Evolutionary conservation across 2,888 invertebrate genomes (phyloP).

Genomic region (Pyrrhia umbra): DNA sequence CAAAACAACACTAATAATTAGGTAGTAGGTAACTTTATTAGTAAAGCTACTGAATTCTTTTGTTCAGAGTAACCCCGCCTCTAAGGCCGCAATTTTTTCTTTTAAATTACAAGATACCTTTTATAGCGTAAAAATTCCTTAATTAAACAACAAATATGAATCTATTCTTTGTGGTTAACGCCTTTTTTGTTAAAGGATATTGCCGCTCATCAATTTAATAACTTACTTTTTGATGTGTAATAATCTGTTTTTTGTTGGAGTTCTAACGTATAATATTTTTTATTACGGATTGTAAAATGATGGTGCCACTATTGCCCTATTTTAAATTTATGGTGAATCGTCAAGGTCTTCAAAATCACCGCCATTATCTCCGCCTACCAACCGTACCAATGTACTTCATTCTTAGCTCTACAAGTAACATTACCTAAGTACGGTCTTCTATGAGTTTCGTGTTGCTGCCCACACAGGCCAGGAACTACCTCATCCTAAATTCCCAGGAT

Average conservation of each 20-base stretch:
- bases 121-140: conserved; percentile 86
- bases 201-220: conserved; percentile 86
- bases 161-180: conserved; percentile 83
- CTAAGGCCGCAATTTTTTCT: conserved; percentile 54
- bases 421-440: neutral
- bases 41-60: conserved; percentile 73
- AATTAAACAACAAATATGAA: conserved; percentile 86
- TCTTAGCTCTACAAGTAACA: no score
- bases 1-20: conserved; percentile 17
- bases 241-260: conserved; percentile 73
- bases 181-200: conserved; percentile 82
- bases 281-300: conserved; percentile 49
- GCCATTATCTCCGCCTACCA: conserved; percentile 6
- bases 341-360: conserved; percentile 3
- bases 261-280: conserved; percentile 54
- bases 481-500: conserved; percentile 46
- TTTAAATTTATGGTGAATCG: conserved; percentile 19
- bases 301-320: conserved; percentile 39
- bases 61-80: conserved; percentile 65
- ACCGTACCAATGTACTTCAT: no score
- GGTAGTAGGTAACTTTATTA: conserved; percentile 59
- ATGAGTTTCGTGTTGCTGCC: neutral
- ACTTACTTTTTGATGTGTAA: conserved; percentile 78
- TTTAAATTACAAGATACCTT: conserved; percentile 74
- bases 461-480: conserved; percentile 8